Base-by-base conservation (phyloP, 2,888 invertebrate genomes). In the Charanyca ferruginea region DNA sequence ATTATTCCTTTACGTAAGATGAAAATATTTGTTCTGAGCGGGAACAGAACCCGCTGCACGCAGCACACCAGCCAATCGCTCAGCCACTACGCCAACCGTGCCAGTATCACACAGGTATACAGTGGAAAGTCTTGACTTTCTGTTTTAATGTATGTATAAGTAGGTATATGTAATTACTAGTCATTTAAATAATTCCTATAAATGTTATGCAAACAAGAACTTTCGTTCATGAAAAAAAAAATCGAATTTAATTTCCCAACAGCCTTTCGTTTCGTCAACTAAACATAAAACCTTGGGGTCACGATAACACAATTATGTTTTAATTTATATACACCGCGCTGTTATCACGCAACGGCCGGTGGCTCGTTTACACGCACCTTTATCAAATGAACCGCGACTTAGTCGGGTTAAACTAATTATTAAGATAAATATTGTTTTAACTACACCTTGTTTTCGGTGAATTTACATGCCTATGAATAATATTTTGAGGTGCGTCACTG, bases 241-340 rank as follows among this genome's bases (percentile, higher is more conserved):
- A 81, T 57, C 73, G 64, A 78, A 76, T 77, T 80, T 73, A 67
- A 77, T 80, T 82, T 74, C 69, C 78, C 70, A 77, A 81, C 79
- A 78, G 74, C 73, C 78, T 87, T 83, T 85, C 82, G 86, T 87
- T 89, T 86, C 87, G 84, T 87, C 87, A 81, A 83, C 84, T 80
- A 79, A 88, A 92, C 90, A 92, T 92, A 91, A 94, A 92, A 90
- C 90, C 91, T 90, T 90, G 90, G 90, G 93, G 94, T 94, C 94
- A 94, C 95, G 95, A 95, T 94, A 95, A 93, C 90, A 94, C 95
- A 95, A 95, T 95, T 95, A 95, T 91, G 92, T 94, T 94, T 94
- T 95, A 95, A 95, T 95, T 95, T 95, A 95, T 95, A 95, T 93
- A 87, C 92, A 88, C 89, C 87, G 83, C 80, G 85, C 87, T 86